Percentiles rank a stretch among this genome's conserved stretches.
These are phyloP conservation scores for Enteromius mattozi DNA, from an alignment of 2,797 vertebrate genomes.

Conservation along the genomic window DNA sequence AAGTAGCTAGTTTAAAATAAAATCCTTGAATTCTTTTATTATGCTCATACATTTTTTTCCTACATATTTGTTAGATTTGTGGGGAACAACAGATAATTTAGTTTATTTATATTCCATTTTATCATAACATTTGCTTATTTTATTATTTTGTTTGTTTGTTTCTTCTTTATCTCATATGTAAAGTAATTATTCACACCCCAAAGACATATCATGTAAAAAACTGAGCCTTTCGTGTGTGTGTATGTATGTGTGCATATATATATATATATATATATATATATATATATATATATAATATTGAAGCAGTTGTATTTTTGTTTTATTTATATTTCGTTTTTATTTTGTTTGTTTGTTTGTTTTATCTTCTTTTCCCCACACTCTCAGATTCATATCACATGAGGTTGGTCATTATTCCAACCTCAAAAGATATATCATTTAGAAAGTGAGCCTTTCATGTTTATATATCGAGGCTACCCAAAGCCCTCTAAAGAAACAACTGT, in stretches of 20 bases:
- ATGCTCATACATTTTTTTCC: not conserved
- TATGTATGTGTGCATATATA: not conserved
- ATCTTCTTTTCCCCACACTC: not conserved
- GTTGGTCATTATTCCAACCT: slow-evolving; percentile 7
- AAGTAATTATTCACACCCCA: slow-evolving; percentile 12
- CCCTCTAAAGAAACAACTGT: slow-evolving; percentile 17
- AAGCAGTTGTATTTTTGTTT: not conserved
- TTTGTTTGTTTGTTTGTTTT: not conserved
- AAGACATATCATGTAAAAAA: slow-evolving; percentile 8
- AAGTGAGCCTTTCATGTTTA: slow-evolving; percentile 40
- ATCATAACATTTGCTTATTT: not conserved
- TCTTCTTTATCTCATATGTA: not conserved
- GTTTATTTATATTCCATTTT: not conserved
- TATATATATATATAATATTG: not conserved
- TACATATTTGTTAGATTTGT: not conserved
- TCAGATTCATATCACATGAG: slow-evolving; percentile 10
- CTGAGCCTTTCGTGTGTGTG: slow-evolving; percentile 8
- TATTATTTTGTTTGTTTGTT: not conserved
- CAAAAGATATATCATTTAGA: slow-evolving; percentile 30
- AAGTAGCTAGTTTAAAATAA: not conserved
- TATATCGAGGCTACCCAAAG: slow-evolving; percentile 19
- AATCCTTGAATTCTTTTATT: not conserved
- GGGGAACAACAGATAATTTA: not conserved
- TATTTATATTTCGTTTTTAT: not conserved
- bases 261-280: too few relatives aligned